Conservation (phyloP, 2,113 vertebrate species). For the Macaca nemestrina region DNA sequence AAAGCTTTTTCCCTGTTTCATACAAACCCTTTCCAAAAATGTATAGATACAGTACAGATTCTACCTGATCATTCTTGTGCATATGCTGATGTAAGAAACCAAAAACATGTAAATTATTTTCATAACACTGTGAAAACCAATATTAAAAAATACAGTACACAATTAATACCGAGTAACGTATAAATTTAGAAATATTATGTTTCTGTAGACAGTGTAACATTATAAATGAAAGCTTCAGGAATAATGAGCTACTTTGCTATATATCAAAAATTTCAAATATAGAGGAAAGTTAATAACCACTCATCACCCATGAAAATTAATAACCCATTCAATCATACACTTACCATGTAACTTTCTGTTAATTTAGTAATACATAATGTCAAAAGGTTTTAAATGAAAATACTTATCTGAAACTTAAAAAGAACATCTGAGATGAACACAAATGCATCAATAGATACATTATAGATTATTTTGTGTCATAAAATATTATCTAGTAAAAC, state of each 20-base stretch:
- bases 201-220: background rate
- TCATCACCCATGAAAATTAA: background rate
- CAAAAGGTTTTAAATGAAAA: constrained; percentile 18
- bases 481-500: background rate
- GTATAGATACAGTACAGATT: background rate
- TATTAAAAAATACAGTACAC: background rate
- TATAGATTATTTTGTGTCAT: background rate
- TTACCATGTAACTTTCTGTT: background rate
- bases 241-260: background rate
- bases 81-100: background rate
- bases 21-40: background rate
- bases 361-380: background rate
- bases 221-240: background rate
- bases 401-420: constrained; percentile 29
- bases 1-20: background rate
- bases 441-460: background rate
- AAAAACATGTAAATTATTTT: constrained; percentile 7
- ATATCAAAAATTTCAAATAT: constrained; percentile 13
- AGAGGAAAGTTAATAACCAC: background rate
- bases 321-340: background rate
- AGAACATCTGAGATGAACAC: background rate
- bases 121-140: background rate
- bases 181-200: constrained; percentile 37
- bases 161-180: background rate
- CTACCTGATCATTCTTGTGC: background rate